Base-by-base conservation (phyloP, 2,888 invertebrate genomes). In the Drosophila helvetica region DNA sequence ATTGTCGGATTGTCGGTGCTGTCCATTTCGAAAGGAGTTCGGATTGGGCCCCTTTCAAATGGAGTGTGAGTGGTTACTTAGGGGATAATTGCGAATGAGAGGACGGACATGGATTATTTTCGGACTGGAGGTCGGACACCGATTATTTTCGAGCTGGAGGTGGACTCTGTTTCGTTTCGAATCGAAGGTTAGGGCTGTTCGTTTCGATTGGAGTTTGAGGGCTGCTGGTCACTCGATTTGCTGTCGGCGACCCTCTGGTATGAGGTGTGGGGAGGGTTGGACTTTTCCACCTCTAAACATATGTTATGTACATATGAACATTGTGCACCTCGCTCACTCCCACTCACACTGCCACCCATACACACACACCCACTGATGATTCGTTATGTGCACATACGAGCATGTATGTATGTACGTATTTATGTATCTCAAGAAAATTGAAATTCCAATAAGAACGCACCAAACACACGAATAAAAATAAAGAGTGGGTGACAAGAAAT, bases 381-480 rank as follows among this genome's bases (percentile, higher is more conserved):
- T 22, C 46, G 22, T 58, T 42, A 69, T 62, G 53, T 56, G 47
- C 38, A 43, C 62, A 43, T 51, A 7, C 27, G 27, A 27, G 27
- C 27, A 68, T 62, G 57, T 56, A 27, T 22, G 22, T 22, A 22
- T 25, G 17, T 47, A 38, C 52, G 50, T 27, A 27, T 25, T 18
- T 50, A 60, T 22, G 50, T 50, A 53, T 47, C 54, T 50, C 27
- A 18, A 15, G 69, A 48, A 68, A 70, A 61, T 71, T 75, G 79
- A 74, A 78, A 79, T 86, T 77, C 86, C 82, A 86, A 86, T 83
- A 83, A 74, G 81, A 83, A 74, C 59, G 71, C 79, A 51, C 70
- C 65, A 62, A 47, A 57, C 55, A 50, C 54, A 15, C 38, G 15
- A 65, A 53, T 43, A 52, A 8, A 53, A 54, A 62, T 17, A 27